Base-by-base conservation (phyloP, 2,797 vertebrate genomes). In the Stomatorhinus walkeri region DNA sequence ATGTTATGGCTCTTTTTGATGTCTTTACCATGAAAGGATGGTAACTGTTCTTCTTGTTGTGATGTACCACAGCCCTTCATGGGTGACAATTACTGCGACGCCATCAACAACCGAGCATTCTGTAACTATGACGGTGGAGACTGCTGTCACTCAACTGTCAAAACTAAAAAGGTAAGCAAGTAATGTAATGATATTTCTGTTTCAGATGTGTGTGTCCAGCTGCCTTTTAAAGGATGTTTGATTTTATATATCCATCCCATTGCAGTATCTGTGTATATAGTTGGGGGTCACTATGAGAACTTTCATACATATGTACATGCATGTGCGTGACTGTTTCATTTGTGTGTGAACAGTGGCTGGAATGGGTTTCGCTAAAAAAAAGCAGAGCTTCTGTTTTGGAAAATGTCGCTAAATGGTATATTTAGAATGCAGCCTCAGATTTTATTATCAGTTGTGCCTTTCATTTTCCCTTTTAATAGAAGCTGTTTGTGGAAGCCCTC, bases 1-100 rank as follows among this genome's bases (percentile, higher is more conserved):
- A 16, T 12, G 16, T 72, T 16, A 46, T 81, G 40, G 40, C 40
- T 46, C 6, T 46, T 81, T 81, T 3, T 1, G 36, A 46, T n/a
- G 28, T 79, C 4, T 76, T 40, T 76, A 43, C 72, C 36, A 79
- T 43, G 36, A 43, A n/a, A 79, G 14, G 72, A 79, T 46, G 40
- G 16, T 81, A 5, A 81, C 36, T 81, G 40, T 81, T 81, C 19
- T n/a, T 81, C 7, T 46, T n/a, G 14, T 76, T 43, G 40, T 79
- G 36, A 46, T 56, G 90, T 87, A 88, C n/a, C 6, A 5, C 19
- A 97, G 96, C 95, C 95, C 84, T 99, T 99, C 93, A 98, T 97
- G 95, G 97, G 98, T 92, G 98, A 99, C 94, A 99, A 97, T 95
- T 99, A 99, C 95, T 99, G 98, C 94, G 98, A 99, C 90, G 94